A percentile compares a stretch with the other conserved stretches of the same genome.
Evolutionary conservation across 2,797 vertebrate genomes (phyloP).

Genomic region (Mycteria americana): DNA sequence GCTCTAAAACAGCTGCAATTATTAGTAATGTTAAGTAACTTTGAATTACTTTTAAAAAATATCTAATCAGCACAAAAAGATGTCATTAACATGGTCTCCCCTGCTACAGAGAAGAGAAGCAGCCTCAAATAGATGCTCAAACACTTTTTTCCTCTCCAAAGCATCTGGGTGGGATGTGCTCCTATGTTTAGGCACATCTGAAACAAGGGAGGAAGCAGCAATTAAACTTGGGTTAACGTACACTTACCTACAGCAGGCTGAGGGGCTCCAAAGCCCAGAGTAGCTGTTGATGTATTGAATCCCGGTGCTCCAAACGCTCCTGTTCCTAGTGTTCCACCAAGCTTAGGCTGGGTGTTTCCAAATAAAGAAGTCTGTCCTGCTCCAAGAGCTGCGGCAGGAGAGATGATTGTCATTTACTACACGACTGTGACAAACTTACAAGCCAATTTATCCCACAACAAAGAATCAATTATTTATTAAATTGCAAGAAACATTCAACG

Average conservation of each 20-base stretch:
- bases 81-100: rapidly evolving
- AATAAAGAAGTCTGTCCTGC: constrained; percentile 88
- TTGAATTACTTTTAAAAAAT: neutral
- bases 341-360: constrained; percentile 89
- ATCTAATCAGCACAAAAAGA: neutral
- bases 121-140: neutral
- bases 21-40: too few species aligned
- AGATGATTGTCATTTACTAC: neutral
- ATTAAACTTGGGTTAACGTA: rapidly evolving
- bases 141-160: rapidly evolving
- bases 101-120: neutral
- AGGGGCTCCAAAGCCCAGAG: constrained; percentile 86
- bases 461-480: rapidly evolving
- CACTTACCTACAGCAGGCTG: constrained; percentile 93
- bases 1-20: neutral
- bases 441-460: neutral
- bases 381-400: constrained; percentile 77
- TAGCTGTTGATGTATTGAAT: constrained; percentile 83
- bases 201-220: neutral
- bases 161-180: neutral
- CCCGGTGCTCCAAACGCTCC: constrained; percentile 84
- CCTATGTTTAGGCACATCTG: rapidly evolving
- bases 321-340: constrained; percentile 84
- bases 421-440: rapidly evolving
- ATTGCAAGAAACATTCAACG: neutral